Evolutionary conservation across 2,888 invertebrate genomes (phyloP).

Genomic region (Bhutanitis thaidina): DNA sequence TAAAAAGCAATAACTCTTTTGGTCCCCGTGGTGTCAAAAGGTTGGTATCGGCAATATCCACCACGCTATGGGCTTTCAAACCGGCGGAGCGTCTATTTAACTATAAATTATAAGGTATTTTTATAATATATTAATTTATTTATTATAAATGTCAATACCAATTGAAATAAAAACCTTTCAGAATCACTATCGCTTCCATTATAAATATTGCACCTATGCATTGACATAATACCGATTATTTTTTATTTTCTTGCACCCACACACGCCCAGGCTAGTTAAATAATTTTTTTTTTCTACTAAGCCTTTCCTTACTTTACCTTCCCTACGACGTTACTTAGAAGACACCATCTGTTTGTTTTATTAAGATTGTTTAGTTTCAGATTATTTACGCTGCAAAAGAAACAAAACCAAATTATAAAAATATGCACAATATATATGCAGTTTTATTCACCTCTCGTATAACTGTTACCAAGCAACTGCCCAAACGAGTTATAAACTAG

Average conservation of each 20-base stretch:
- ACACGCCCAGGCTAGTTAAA: conserved; percentile 4
- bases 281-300: conserved; percentile 26
- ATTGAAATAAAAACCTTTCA: too few relatives aligned
- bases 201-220: too few relatives aligned
- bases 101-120: too few relatives aligned
- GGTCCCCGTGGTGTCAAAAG: too few relatives aligned
- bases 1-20: too few relatives aligned
- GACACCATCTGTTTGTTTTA: conserved; percentile 61
- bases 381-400: conserved; percentile 66
- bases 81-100: too few relatives aligned
- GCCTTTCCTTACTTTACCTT: conserved; percentile 22
- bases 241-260: conserved; percentile 4
- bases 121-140: too few relatives aligned
- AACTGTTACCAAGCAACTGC: conserved; percentile 74
- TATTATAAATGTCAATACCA: too few relatives aligned
- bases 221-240: neutral
- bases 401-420: conserved; percentile 72
- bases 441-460: conserved; percentile 71
- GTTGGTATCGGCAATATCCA: too few relatives aligned
- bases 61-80: too few relatives aligned
- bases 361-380: conserved; percentile 58
- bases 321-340: conserved; percentile 42
- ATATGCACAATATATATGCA: conserved; percentile 77
- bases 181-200: too few relatives aligned
- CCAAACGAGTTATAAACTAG: conserved; percentile 70